Evolutionary conservation across 2,888 invertebrate genomes (phyloP).

Genomic region (Crioceris asparagi): DNA sequence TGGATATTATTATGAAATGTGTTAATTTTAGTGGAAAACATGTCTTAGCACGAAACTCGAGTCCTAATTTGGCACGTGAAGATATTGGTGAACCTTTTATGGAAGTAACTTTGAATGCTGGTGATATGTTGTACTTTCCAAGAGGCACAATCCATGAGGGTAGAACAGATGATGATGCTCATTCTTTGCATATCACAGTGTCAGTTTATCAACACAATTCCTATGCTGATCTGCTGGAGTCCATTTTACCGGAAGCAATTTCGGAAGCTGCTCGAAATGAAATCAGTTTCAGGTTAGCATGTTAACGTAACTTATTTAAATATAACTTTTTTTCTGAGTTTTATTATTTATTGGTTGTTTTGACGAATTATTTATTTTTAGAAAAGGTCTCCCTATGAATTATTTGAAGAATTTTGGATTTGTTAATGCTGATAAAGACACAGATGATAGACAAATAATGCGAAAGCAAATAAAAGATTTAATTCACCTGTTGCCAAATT

Average conservation of each 20-base stretch:
- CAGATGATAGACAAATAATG: conserved; percentile 39
- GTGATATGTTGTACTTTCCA: conserved; percentile 91
- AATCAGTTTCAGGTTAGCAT: conserved; percentile 46
- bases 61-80: conserved; percentile 59
- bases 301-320: no score
- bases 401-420: conserved; percentile 66
- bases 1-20: conserved; percentile 1
- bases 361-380: conserved; percentile 15
- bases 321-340: conserved; percentile 1
- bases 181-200: conserved; percentile 90
- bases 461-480: conserved; percentile 43
- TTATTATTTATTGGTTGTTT: no score
- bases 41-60: conserved; percentile 69
- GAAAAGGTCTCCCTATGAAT: conserved; percentile 66
- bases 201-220: conserved; percentile 86
- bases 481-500: conserved; percentile 47
- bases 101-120: conserved; percentile 69
- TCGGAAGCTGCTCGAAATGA: conserved; percentile 59
- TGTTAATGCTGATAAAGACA: conserved; percentile 47
- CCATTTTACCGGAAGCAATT: conserved; percentile 64
- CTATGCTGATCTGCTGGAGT: conserved; percentile 82
- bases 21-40: conserved; percentile 18
- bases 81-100: conserved; percentile 72
- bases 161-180: conserved; percentile 60
- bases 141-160: conserved; percentile 78